phyloP scores from a whole-genome alignment of 1,140 invertebrate species.

The Caenorhabditis brenneri region DNA sequence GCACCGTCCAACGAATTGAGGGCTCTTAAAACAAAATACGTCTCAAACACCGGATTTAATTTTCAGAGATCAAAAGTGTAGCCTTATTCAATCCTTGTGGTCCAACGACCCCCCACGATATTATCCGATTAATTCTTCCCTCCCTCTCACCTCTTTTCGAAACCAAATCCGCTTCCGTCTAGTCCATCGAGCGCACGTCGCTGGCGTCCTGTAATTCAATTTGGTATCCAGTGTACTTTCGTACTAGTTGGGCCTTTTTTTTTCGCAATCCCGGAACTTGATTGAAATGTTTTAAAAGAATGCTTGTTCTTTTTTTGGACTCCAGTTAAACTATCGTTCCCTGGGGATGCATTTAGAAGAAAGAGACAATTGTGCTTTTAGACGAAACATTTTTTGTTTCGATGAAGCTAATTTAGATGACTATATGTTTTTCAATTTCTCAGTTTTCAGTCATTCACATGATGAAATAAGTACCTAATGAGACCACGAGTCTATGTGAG shows the following conservation, averaged over 20 bases:
- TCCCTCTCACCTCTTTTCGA: conserved; percentile 32
- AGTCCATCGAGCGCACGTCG: conserved; percentile 39
- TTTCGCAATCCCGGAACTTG: conserved; percentile 6
- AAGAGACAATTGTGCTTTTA: not conserved
- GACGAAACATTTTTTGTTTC: too few relatives aligned
- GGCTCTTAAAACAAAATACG: not conserved
- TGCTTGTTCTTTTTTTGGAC: not conserved
- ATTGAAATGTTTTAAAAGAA: not conserved
- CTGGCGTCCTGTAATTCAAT: conserved; percentile 27
- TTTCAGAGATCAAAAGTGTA: conserved; percentile 15
- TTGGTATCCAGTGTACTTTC: conserved; percentile 1
- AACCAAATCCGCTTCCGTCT: conserved; percentile 38
- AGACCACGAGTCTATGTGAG: not conserved
- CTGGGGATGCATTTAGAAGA: not conserved
- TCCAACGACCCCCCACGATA: not conserved
- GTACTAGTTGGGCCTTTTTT: not conserved
- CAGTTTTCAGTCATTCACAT: too few relatives aligned
- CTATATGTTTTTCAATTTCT: too few relatives aligned
- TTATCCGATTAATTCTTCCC: not conserved
- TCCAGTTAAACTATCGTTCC: not conserved
- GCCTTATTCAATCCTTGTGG: not conserved
- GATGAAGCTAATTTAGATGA: too few relatives aligned
- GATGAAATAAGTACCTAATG: not conserved
- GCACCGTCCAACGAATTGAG: conserved; percentile 32
- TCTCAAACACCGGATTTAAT: not conserved